Percentiles rank a stretch among this genome's conserved stretches.
phyloP scores from a whole-genome alignment of 2,113 vertebrate species.

The Dascyllus trimaculatus region DNA sequence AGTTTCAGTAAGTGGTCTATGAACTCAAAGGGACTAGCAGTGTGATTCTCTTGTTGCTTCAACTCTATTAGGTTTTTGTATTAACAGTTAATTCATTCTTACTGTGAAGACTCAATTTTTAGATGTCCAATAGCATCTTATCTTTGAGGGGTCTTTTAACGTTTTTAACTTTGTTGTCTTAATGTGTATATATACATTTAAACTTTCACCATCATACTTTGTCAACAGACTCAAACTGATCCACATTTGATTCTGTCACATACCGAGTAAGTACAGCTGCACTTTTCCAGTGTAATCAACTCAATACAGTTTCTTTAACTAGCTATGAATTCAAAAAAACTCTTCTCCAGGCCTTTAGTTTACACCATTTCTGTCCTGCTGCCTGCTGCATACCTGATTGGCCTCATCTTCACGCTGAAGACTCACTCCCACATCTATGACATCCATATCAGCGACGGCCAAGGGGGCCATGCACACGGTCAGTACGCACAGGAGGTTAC shows the following conservation, averaged over 20 bases:
- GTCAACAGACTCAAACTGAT: slow-evolving; percentile 78
- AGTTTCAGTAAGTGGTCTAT: too few relatives aligned
- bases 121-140: background rate
- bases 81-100: too few relatives aligned
- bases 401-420: slow-evolving; percentile 91
- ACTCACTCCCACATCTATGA: slow-evolving; percentile 91
- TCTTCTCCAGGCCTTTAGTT: slow-evolving; percentile 83
- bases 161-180: background rate
- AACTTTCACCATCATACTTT: slow-evolving; percentile 8
- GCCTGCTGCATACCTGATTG: slow-evolving; percentile 86
- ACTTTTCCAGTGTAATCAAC: background rate
- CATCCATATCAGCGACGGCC: slow-evolving; percentile 87
- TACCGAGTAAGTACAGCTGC: slow-evolving; percentile 88
- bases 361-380: slow-evolving; percentile 87
- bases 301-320: background rate
- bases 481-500: slow-evolving; percentile 67
- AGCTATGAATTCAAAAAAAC: background rate
- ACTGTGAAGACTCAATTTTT: background rate
- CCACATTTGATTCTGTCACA: slow-evolving; percentile 87
- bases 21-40: too few relatives aligned
- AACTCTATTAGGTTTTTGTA: too few relatives aligned
- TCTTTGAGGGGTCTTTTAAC: background rate
- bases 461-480: slow-evolving; percentile 85
- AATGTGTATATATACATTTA: background rate
- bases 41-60: too few relatives aligned